A percentile compares a stretch with the other conserved stretches of the same genome.
Evolutionary conservation across 2,113 vertebrate genomes (phyloP).

Genomic region (Enhydra lutris): DNA sequence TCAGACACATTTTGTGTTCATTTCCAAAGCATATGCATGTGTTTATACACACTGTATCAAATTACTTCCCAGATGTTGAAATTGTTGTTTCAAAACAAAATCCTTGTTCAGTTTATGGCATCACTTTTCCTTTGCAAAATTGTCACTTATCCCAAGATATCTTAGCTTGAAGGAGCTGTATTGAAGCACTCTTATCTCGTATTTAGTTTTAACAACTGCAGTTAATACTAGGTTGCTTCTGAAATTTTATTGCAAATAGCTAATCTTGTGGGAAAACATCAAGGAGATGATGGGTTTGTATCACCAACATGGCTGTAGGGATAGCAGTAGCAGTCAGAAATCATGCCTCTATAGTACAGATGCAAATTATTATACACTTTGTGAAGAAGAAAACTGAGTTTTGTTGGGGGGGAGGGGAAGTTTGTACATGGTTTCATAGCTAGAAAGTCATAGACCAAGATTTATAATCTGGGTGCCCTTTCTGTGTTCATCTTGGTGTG

Average conservation of each 20-base stretch:
- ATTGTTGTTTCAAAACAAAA: neutral
- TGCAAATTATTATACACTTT: neutral
- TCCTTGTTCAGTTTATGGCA: neutral
- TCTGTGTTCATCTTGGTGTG: neutral
- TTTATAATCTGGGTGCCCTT: neutral
- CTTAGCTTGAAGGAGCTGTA: neutral
- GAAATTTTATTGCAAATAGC: neutral
- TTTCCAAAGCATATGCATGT: neutral
- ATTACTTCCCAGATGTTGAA: neutral
- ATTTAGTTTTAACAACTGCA: neutral
- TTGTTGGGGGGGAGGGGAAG: neutral
- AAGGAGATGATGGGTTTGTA: no score
- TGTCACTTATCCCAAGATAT: neutral
- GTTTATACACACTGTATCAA: neutral
- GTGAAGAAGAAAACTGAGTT: neutral
- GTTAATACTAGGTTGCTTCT: neutral
- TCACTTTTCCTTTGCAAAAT: neutral
- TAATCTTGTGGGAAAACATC: neutral
- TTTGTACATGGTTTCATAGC: neutral
- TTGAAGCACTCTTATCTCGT: neutral
- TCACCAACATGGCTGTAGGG: neutral
- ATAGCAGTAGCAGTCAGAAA: neutral
- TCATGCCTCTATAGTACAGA: neutral
- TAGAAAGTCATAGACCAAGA: neutral
- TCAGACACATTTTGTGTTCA: neutral